Evolutionary conservation across 2,888 invertebrate genomes (phyloP).

Genomic region (Eupithecia abbreviata): DNA sequence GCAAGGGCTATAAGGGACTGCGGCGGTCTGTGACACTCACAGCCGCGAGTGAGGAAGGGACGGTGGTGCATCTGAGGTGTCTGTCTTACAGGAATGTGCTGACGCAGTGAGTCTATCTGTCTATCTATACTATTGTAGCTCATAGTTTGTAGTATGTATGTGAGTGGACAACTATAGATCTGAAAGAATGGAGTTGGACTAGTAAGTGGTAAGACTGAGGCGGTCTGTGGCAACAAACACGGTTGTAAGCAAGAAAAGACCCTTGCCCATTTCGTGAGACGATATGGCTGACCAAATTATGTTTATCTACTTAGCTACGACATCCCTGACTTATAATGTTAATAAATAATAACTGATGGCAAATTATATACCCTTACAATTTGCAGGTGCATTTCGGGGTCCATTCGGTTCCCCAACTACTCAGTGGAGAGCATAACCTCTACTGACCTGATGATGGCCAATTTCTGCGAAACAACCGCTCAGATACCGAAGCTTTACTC

Average conservation of each 20-base stretch:
- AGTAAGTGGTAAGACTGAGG: slow-evolving; percentile 57
- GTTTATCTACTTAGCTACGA: too few relatives aligned
- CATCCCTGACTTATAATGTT: neutral
- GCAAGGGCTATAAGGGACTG: slow-evolving; percentile 55
- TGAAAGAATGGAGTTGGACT: slow-evolving; percentile 76
- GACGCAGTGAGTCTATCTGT: slow-evolving; percentile 85
- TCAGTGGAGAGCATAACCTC: slow-evolving; percentile 67
- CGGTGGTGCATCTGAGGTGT: slow-evolving; percentile 80
- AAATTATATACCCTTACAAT: neutral
- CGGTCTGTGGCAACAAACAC: slow-evolving; percentile 61
- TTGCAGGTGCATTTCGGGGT: slow-evolving; percentile 81
- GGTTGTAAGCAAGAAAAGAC: slow-evolving; percentile 79
- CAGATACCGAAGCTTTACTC: slow-evolving; percentile 75
- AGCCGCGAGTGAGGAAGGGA: slow-evolving; percentile 81
- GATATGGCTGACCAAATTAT: too few relatives aligned
- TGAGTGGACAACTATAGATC: slow-evolving; percentile 69
- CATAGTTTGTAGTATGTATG: neutral
- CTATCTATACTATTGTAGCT: neutral
- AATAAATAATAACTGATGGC: neutral
- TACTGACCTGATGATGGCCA: slow-evolving; percentile 75
- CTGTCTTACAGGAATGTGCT: slow-evolving; percentile 77
- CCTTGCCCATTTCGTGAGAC: too few relatives aligned
- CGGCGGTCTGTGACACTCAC: slow-evolving; percentile 64
- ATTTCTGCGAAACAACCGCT: slow-evolving; percentile 71
- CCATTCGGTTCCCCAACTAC: slow-evolving; percentile 75